Evolutionary conservation across 2,113 vertebrate species (phyloP), one percentile per base, ranked within the genome.

Genomic region (Gavia stellata): DNA sequence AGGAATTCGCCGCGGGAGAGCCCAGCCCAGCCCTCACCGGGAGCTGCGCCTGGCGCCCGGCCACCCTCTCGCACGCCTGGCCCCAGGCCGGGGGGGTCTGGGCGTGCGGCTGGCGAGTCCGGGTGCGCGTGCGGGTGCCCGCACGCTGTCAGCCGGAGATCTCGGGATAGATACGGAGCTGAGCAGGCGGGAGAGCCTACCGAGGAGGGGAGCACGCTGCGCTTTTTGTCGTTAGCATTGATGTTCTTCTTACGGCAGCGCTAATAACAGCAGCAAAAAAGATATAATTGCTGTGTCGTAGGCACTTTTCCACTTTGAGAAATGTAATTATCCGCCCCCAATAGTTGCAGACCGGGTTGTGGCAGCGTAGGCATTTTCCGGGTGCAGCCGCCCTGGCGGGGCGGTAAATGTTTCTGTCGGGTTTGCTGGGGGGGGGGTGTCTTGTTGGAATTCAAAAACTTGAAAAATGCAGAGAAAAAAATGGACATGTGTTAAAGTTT

Each of bases 301-400:
- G 59, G 49, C 17, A 3, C 24, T 36, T 72, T 70, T 62, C n/a
- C 17, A 1, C 28, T 34, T 68, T 0, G 9, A 84, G 59, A 73
- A 59, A 33, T 0, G 0, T 31, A 49, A 40, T 59, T 47, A 28
- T 40, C 6, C 18, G 2, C 38, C 7, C 26, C 6, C 9, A 0
- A 1, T 20, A 38, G 42, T 17, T 19, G 17, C 1, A 10, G 67
- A 77, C 33, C 19, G 28, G 25, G 17, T 34, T 66, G n/a, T 31
- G 75, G 16, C 11, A 62, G 28, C 4, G 4, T 20, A 28, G 17
- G 47, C 40, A 2, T 9, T 9, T 18, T 31, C 28, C 20, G 6
- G 34, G 16, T 45, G 42, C 29, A 53, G 52, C 58, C 3, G 0
- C 12, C 31, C 49, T 20, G 33, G 11, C 29, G 62, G 11, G 29